Evolutionary conservation across 2,113 vertebrate species (phyloP).

Genomic region (Neofelis nebulosa): DNA sequence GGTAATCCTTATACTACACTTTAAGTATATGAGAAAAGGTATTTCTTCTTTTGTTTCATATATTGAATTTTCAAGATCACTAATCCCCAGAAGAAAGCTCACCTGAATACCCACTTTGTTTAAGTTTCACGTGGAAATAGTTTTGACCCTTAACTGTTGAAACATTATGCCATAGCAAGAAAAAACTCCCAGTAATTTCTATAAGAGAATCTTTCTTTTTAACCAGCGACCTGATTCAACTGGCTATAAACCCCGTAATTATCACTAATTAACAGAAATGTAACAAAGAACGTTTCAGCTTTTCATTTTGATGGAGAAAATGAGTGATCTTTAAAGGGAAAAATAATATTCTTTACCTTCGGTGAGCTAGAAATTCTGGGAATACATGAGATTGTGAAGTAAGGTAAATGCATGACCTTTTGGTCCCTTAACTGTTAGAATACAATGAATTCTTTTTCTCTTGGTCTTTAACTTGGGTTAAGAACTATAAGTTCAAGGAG

Average conservation of each 20-base stretch:
- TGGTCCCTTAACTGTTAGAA: background rate
- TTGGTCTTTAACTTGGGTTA: slow-evolving; percentile 30
- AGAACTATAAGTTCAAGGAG: slow-evolving; percentile 38
- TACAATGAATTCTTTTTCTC: slow-evolving; percentile 30
- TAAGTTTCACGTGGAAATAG: slow-evolving; percentile 34
- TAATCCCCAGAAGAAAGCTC: background rate
- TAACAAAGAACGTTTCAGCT: background rate
- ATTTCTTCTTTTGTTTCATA: slow-evolving; percentile 27
- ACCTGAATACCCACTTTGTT: slow-evolving; percentile 19
- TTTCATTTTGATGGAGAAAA: slow-evolving; percentile 15
- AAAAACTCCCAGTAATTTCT: background rate
- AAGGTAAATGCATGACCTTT: background rate
- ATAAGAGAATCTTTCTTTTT: background rate
- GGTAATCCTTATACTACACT: background rate
- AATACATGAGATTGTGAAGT: background rate
- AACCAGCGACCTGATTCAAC: slow-evolving; percentile 33
- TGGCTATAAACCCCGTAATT: background rate
- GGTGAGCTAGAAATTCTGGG: slow-evolving; percentile 14
- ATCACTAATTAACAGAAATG: slow-evolving; percentile 17
- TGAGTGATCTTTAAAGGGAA: background rate
- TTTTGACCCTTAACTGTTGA: background rate
- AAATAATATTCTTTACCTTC: background rate
- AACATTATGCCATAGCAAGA: background rate
- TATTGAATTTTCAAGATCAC: background rate
- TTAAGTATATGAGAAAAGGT: background rate